Evolutionary conservation across 1,140 invertebrate species (phyloP), one percentile per base, ranked within the genome.

Genomic region (Phenacoccus solenopsis): DNA sequence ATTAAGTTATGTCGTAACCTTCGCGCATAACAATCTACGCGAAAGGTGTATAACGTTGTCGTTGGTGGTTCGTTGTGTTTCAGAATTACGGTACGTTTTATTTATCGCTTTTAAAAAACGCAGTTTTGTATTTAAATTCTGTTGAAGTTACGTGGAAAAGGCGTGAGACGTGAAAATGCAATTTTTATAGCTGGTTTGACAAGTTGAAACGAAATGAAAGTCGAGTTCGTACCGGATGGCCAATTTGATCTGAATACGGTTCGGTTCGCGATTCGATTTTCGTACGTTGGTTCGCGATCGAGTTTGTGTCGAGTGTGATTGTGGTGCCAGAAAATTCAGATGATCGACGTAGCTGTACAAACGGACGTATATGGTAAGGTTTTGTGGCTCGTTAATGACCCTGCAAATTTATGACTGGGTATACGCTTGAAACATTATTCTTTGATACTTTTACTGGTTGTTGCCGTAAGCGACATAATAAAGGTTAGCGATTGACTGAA

Each of bases 311-410:
- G 13, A 32, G 30, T 32, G 30, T 32, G 13, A 32, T 64, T 64
- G 59, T 64, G 9, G 4, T 25, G 59, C 4, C 16, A 64, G 20
- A 49, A 59, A 59, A 20, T 59, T 64, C 59, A 64, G 25, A 64
- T 64, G 59, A 64, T 64, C 22, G 25, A 64, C 59, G 59, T 64
- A 10, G 59, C 21, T 4, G 59, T 64, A 20, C 59, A 64, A 20
- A 64, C 59, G 21, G 59, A 64, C 22, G 25, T 64, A 25, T 64
- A 16, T 64, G 59, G 59, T 64, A 64, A 64, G 59, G 59, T 64
- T 3, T 24, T 64, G 22, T 2, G 22, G 5, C 16, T 24, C 25
- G 22, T 49, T n/a, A 16, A 2, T 9, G 20, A 13, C 13, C 13
- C 13, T 9, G 38, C 38, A 49, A n/a, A 49, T 49, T n/a, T n/a